Evolutionary conservation across 2,888 invertebrate genomes (phyloP).

Genomic region (Azorinus chamasolen): DNA sequence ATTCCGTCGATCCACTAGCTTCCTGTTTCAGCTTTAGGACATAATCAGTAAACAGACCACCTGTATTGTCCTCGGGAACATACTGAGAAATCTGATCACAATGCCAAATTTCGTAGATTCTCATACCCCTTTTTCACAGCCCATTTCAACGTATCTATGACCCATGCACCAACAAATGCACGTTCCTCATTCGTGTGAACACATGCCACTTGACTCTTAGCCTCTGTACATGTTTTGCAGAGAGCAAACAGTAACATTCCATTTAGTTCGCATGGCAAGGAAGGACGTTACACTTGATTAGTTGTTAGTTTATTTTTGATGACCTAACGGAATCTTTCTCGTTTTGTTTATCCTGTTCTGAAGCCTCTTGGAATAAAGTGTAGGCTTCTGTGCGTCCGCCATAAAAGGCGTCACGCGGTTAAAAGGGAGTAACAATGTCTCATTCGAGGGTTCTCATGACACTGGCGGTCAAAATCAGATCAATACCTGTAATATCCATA

Average conservation of each 20-base stretch:
- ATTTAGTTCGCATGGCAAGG: slow-evolving; percentile 78
- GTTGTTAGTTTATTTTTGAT: slow-evolving; percentile 60
- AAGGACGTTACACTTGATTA: slow-evolving; percentile 69
- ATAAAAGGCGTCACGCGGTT: too few species aligned
- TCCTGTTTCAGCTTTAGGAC: too few species aligned
- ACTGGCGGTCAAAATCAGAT: too few species aligned
- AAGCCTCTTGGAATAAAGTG: too few species aligned
- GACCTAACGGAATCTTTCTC: slow-evolving; percentile 67
- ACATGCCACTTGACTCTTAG: slow-evolving; percentile 21
- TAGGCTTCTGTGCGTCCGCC: too few species aligned
- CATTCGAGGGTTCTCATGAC: too few species aligned
- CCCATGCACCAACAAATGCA: slow-evolving; percentile 36
- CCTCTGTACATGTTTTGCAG: too few species aligned
- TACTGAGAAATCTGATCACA: slow-evolving; percentile 41
- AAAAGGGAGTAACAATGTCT: too few species aligned
- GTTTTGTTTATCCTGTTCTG: slow-evolving; percentile 70
- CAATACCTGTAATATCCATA: too few species aligned
- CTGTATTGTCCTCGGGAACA: too few species aligned
- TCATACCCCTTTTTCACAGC: slow-evolving; percentile 42
- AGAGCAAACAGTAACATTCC: slow-evolving; percentile 43
- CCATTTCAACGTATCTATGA: too few species aligned
- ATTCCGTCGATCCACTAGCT: too few species aligned
- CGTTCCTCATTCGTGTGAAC: slow-evolving; percentile 22
- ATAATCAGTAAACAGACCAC: slow-evolving; percentile 74
- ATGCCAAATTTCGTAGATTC: slow-evolving; percentile 53